phyloP scores from a whole-genome alignment of 2,888 invertebrate genomes.

The Ophioninae sp. region DNA sequence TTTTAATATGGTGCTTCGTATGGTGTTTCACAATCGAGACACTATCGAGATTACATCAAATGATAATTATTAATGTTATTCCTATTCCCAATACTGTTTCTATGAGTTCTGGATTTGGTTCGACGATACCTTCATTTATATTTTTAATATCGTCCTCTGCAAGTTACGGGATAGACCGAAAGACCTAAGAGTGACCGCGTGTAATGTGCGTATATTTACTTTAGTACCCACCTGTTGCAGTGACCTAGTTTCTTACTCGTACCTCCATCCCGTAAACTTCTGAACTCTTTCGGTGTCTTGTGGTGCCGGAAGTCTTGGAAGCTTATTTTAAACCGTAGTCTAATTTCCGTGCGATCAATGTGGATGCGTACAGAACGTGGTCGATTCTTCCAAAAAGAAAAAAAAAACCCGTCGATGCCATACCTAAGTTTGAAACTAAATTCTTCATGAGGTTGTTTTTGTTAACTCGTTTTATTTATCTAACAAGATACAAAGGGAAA shows the following conservation, averaged over 20 bases:
- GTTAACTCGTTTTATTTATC: no score
- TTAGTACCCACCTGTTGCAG: conserved; percentile 79
- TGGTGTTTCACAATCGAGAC: no score
- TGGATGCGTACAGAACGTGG: conserved; percentile 30
- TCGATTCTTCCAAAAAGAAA: neutral
- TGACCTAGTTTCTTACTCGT: conserved; percentile 78
- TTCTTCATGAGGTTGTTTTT: neutral
- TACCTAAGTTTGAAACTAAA: neutral
- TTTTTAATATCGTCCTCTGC: conserved; percentile 53
- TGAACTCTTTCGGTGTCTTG: conserved; percentile 73
- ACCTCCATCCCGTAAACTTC: conserved; percentile 72
- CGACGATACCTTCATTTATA: neutral
- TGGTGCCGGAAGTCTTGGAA: conserved; percentile 69
- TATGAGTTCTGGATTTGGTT: neutral
- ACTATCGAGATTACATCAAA: no score
- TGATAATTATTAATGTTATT: no score
- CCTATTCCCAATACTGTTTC: neutral
- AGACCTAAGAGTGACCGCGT: conserved; percentile 68
- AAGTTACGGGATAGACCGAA: neutral
- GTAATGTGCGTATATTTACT: conserved; percentile 79
- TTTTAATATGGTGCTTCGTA: no score
- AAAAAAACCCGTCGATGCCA: neutral
- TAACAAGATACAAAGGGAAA: no score
- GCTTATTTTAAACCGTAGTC: conserved; percentile 64
- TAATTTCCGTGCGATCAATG: conserved; percentile 1